Base-by-base conservation (phyloP, 2,797 vertebrate genomes). In the Coilia nasus region DNA sequence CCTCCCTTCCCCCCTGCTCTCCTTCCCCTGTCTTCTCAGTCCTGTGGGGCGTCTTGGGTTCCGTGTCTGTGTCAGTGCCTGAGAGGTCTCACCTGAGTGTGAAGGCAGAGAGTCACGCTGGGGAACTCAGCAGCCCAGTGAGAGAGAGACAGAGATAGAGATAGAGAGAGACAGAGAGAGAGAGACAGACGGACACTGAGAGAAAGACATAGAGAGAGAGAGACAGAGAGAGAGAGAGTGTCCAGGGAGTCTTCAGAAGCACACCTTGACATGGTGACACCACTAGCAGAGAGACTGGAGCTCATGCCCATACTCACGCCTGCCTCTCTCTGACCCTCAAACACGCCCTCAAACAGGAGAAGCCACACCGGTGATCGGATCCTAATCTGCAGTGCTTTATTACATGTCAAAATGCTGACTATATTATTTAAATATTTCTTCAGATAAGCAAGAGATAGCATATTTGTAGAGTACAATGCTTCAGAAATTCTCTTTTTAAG, bases 31-130 rank as follows among this genome's bases (percentile, higher is more conserved):
- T 6, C 62, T 14, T 31, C 11, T 0, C 25, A 28, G 25, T 71
- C 14, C 2, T 17, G 4, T 71, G 31, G 64, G 28, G 28, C 31
- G 25, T 12, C 28, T 28, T 71, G 64, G 31, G 64, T 71, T 71
- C 25, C 31, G 64, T 82, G 85, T 23, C 59, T 5, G 19, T 83
- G 85, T 23, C 59, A 2, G 19, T 83, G 86, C 83, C 81, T 31
- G 81, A 82, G 80, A 25, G 71, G 83, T 85, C 75, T 25, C 83
- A 83, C 84, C 78, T 62, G 81, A 82, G 84, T 87, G 86, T 14
- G 23, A 86, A 81, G 84, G 31, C 84, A 82, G 84, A 57, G 60
- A 86, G 88, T 90, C 88, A 84, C 87, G 83, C 50, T 67, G 81
- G 75, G 4, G 64, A 71, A 14, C 25, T 71, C 64, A 71, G 6